Base-by-base conservation (phyloP, 2,113 vertebrate genomes). In the Poeciliopsis retropinna region DNA sequence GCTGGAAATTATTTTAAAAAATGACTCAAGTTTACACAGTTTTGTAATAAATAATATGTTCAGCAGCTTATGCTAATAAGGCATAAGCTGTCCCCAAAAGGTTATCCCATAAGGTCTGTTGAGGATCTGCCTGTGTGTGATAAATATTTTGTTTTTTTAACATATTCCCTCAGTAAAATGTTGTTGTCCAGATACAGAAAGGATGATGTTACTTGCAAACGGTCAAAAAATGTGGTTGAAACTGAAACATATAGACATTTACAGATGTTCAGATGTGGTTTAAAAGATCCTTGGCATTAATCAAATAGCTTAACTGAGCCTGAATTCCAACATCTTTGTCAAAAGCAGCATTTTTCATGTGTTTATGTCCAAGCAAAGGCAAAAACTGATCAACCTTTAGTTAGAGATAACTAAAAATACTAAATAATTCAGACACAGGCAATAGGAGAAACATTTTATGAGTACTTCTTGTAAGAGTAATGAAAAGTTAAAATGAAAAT, bases 11-110 rank as follows among this genome's bases (percentile, higher is more conserved):
- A 44, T n/a, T n/a, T n/a, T 25, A 9, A 5, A 9, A 5, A 63
- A 25, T 67, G 15, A 73, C 54, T 34, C 41, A 28, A 13, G 10
- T 72, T 69, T 34, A 70, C 22, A 19, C 44, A 34, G 62, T 69
- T 41, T 62, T 54, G 29, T 31, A 64, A 8, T 19, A 37, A 51
- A 72, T 54, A 47, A 19, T 5, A n/a, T 68, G 30, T 32, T 61
- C 51, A 57, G 51, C 51, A 25, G 10, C 51, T 25, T 22, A 22
- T 19, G 5, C 8, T 11, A 57, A 57, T 57, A 9, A 57, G 7
- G 51, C 51, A 57, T 57, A 22, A 17, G 22, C 51, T 25, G 51
- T 57, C 22, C 51, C 25, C 51, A 19, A 54, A 7, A 54, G 47
- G 22, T 19, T 54, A 22, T 54, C 5, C 47, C 22, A 6, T n/a